Conservation (phyloP, 2,888 invertebrate species). For the Pyrrhia umbra region DNA sequence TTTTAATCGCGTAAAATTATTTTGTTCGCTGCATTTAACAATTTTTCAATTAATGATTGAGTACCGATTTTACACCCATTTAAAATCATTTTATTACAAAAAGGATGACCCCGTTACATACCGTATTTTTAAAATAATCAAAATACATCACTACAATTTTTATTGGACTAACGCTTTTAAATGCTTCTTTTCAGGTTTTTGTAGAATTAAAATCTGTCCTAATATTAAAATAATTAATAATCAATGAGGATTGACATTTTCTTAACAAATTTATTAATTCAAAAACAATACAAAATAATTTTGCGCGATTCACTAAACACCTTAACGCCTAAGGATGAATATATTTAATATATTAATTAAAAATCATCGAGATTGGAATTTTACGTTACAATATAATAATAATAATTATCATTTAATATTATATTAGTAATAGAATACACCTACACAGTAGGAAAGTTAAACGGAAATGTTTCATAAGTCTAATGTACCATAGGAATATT, state of each 20-base stretch:
- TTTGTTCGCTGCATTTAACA: slow-evolving; percentile 7
- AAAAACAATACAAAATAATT: slow-evolving; percentile 47
- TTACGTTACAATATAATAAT: slow-evolving; percentile 58
- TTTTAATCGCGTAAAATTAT: slow-evolving; percentile 49
- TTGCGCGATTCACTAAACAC: slow-evolving; percentile 44
- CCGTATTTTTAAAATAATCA: no score
- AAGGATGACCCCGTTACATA: no score
- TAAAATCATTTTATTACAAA: no score
- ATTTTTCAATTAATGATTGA: no score
- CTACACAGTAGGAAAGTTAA: slow-evolving; percentile 79
- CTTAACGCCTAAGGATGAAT: slow-evolving; percentile 64
- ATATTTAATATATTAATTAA: slow-evolving; percentile 61
- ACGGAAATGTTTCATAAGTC: slow-evolving; percentile 63
- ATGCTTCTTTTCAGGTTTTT: no score
- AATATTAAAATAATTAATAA: no score
- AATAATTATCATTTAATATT: slow-evolving; percentile 48
- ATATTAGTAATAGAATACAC: slow-evolving; percentile 64
- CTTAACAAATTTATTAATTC: not conserved
- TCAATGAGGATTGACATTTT: slow-evolving; percentile 1
- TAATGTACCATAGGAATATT: slow-evolving; percentile 58
- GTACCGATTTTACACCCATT: no score
- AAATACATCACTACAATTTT: no score
- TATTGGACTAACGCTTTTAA: not conserved
- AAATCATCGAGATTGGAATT: slow-evolving; percentile 65
- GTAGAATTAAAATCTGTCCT: no score